Base-by-base conservation (phyloP, 2,888 invertebrate species). In the Melitaea athalia region DNA sequence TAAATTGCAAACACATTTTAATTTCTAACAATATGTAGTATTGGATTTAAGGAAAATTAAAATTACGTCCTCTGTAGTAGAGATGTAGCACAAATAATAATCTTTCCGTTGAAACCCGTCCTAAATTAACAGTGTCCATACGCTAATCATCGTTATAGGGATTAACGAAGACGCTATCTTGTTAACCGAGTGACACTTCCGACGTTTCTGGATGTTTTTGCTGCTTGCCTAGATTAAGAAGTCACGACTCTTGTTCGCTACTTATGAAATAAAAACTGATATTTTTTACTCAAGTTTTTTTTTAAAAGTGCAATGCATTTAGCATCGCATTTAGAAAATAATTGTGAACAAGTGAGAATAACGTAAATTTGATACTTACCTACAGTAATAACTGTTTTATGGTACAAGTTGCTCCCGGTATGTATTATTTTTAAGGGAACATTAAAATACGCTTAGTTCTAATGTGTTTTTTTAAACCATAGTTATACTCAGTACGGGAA, bases 161-260 rank as follows among this genome's bases (percentile, higher is more conserved):
- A 78, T 80, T 78, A 77, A 69, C 68, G 63, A 45, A 73, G 76
- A 75, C 76, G 74, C 75, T 78, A 78, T 78, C 78, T 75, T 60
- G 73, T 69, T 68, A 68, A 63, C 63, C 62, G 72, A 66, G 72
- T 72, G 78, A 78, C 77, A 74, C 78, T 79, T 79, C 78, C 79
- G 79, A 76, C 79, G 74, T 64, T 53, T 15, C 61, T 74, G 70
- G 72, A 74, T 73, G 69, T 72, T 66, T 24, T 59, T 67, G 67
- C 67, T 76, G 78, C 77, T 77, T 74, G 72, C 67, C 59, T 63
- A 62, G 49, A 63, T 64, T 63, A 67, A 70, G 47, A 68, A 61
- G 38, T 38, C 38, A 38, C 38, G 38, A 38, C 8, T 38, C 38
- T 38, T 38, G 38, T 11, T 52, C 47, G 38, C 24, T 61, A 42